A percentile compares a stretch with the other conserved stretches of the same genome.
Conservation (phyloP, 2,888 invertebrate species). For the Drosophila mercatorum region DNA sequence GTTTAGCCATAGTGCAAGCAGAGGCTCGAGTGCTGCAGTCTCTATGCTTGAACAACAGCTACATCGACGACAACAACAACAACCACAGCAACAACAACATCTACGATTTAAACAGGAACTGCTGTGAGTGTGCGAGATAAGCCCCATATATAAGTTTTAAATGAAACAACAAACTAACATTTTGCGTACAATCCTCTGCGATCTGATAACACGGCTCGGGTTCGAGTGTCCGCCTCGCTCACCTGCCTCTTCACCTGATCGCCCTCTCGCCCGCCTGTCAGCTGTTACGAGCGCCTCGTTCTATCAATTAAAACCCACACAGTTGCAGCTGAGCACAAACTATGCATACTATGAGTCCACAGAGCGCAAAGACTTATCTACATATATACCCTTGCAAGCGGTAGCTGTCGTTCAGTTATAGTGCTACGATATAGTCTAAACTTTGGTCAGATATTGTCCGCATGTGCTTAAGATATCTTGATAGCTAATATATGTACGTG, state of each 20-base stretch:
- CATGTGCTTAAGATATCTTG: background rate
- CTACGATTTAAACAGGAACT: conserved; percentile 46
- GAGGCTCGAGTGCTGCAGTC: conserved; percentile 22
- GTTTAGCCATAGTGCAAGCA: conserved; percentile 27
- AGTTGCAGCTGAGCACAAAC: conserved; percentile 28
- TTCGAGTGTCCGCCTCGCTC: conserved; percentile 40
- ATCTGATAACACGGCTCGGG: conserved; percentile 34
- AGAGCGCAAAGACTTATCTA: background rate
- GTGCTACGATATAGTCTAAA: background rate
- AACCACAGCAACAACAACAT: conserved; percentile 12
- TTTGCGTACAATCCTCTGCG: conserved; percentile 4
- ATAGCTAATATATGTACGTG: background rate
- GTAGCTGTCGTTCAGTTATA: background rate
- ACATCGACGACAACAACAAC: conserved; percentile 9
- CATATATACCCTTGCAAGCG: conserved; percentile 1
- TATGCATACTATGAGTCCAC: conserved; percentile 23
- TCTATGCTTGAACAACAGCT: conserved; percentile 21
- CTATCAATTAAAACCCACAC: conserved; percentile 51
- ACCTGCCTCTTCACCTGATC: background rate
- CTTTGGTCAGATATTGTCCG: too few species aligned
- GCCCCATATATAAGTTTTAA: conserved; percentile 5
- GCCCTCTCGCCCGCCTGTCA: background rate
- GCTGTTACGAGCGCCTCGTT: conserved; percentile 11
- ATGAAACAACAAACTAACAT: background rate
- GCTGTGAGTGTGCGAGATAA: conserved; percentile 67